A percentile compares a stretch with the other conserved stretches of the same genome.
These are phyloP conservation scores for Fragum whitleyi DNA, from an alignment of 2,888 invertebrate genomes.

Conservation along the genomic window DNA sequence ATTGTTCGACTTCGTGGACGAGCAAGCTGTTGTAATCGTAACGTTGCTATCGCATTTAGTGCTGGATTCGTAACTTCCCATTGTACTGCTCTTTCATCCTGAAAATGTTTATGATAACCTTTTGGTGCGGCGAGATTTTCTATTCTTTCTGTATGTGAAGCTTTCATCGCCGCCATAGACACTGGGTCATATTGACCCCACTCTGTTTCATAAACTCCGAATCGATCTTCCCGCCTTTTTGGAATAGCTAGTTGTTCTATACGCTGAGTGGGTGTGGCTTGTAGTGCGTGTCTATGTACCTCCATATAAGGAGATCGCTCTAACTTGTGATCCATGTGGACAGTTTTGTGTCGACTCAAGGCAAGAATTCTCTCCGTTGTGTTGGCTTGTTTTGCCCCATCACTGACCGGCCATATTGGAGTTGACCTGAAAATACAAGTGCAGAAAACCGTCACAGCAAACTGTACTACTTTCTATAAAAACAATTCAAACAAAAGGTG, in stretches of 20 bases:
- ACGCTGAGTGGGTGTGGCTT: conserved; percentile 67
- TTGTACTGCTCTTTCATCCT: conserved; percentile 73
- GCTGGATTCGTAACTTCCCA: conserved; percentile 77
- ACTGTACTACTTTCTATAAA: background rate
- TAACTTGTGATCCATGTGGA: conserved; percentile 65
- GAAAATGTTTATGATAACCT: conserved; percentile 70
- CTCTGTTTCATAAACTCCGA: conserved; percentile 67
- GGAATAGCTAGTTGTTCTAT: conserved; percentile 73
- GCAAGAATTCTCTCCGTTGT: conserved; percentile 70
- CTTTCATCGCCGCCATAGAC: conserved; percentile 66
- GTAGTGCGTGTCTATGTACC: conserved; percentile 64
- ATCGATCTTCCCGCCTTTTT: conserved; percentile 70
- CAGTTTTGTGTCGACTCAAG: conserved; percentile 69
- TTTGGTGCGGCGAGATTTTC: conserved; percentile 77
- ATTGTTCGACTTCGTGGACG: conserved; percentile 80
- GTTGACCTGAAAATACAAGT: conserved; percentile 67
- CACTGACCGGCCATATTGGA: conserved; percentile 78
- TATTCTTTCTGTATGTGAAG: conserved; percentile 69
- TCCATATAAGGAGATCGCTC: conserved; percentile 75
- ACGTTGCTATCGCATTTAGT: conserved; percentile 76
- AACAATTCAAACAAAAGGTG: background rate
- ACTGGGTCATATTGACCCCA: conserved; percentile 74
- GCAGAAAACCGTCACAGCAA: conserved; percentile 3
- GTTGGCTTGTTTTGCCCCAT: conserved; percentile 66
- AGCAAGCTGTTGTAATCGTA: conserved; percentile 80